Evolutionary conservation across 2,797 vertebrate genomes (phyloP), one percentile per base, ranked within the genome.

Genomic region (Lates japonicus): DNA sequence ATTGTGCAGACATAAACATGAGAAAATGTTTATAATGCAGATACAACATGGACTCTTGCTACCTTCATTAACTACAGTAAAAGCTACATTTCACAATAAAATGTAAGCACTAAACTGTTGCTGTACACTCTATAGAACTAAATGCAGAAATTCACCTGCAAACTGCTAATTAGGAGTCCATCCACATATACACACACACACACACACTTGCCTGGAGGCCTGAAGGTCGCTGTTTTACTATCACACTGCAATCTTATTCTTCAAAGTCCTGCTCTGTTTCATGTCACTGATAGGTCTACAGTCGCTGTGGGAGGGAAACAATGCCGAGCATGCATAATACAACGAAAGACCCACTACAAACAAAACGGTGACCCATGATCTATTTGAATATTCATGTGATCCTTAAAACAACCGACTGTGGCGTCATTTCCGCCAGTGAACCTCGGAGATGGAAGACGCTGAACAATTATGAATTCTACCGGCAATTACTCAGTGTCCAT

Each of bases 401-500:
- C 84, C 84, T 83, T 90, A 90, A 93, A 93, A 90, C 88, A 93
- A 93, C 85, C 58, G 48, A 74, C 72, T 70, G 76, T 90, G 84
- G 79, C 84, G 87, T 93, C 93, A 93, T 89, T 93, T 94, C 92
- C 90, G 86, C 84, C 92, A 89, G 93, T 90, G 91, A 90, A 86
- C 88, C 88, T 87, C 78, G 77, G 93, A 83, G 94, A 95, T 94
- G 90, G 94, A 94, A 93, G 93, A 91, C 87, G 87, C 88, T 80
- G 90, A 94, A 94, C 93, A 94, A 95, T 95, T 89, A 91, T 80
- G 93, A 93, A 96, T 95, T 95, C 92, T 94, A 89, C 88, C 87
- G 83, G 92, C 90, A 91, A 92, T 93, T 92, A 92, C 93, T 92
- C 89, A 85, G 91, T 79, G 84, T 84, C 90, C 92, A 94, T 96